Evolutionary conservation across 2,113 vertebrate genomes (phyloP).

Genomic region (Butastur rufipennis): DNA sequence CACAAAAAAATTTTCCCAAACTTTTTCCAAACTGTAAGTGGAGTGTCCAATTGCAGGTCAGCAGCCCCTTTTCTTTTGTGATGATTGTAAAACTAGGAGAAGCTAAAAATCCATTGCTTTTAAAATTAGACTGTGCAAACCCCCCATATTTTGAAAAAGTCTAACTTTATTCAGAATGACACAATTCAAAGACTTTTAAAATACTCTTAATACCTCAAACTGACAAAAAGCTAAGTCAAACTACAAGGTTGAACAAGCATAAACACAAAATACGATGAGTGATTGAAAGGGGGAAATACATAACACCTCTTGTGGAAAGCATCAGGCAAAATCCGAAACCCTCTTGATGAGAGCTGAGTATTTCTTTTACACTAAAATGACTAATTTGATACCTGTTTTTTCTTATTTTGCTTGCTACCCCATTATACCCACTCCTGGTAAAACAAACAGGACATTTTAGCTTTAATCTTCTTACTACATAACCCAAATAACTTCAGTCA

Average conservation of each 20-base stretch:
- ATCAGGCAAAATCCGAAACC: not conserved
- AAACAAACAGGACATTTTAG: constrained; percentile 98
- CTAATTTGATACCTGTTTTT: constrained; percentile 72
- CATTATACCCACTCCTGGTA: constrained; percentile 82
- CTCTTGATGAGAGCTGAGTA: not conserved
- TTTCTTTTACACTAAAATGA: constrained; percentile 33
- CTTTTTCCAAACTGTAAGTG: not conserved
- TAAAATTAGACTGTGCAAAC: not conserved
- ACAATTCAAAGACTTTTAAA: not conserved
- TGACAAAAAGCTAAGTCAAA: not conserved
- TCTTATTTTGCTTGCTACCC: constrained; percentile 69
- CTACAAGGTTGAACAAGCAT: not conserved
- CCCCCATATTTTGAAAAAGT: not conserved
- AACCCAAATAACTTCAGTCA: constrained; percentile 99
- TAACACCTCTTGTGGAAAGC: not conserved
- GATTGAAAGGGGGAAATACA: not conserved
- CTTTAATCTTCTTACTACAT: constrained; percentile 99
- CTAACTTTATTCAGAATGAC: not conserved
- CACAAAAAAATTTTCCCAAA: not conserved
- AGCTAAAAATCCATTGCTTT: not conserved
- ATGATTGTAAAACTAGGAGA: not conserved
- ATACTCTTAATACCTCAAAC: not conserved
- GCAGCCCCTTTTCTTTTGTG: not conserved
- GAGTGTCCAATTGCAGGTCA: not conserved
- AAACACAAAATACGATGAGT: not conserved